Base-by-base conservation (phyloP, 2,113 vertebrate species). In the Benitochromis conjunctus region DNA sequence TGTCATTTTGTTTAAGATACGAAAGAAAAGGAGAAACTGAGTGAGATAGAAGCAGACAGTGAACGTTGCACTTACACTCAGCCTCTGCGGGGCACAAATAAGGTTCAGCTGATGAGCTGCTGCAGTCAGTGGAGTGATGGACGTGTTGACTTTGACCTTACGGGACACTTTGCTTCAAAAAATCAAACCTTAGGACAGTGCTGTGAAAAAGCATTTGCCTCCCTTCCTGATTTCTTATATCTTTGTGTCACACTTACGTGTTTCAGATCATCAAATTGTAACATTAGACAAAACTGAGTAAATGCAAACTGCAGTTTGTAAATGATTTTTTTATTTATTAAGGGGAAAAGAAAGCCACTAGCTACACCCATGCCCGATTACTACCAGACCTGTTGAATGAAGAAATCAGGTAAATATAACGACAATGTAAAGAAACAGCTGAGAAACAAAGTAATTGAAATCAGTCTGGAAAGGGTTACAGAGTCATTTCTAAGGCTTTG, bases 1-100 rank as follows among this genome's bases (percentile, higher is more conserved):
- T 56, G 41, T 78, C 29, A 91, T 92, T 93, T 85, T 29, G 64
- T 85, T 79, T 36, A 81, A 86, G 38, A 85, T 83, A 57, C 5
- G 66, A 79, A 80, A 57, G 69, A 64, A 84, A 53, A 36, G 48
- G 76, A 86, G 55, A 57, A 76, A 85, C 69, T 18, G 76, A 84
- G 48, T 3, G 48, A 46, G 29, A 81, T 48, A 43, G 58, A 87
- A 60, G 64, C 26, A 60, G 84, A 80, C 82, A 64, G 53, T 4
- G 55, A 79, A 74, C 24, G 77, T 66, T 79, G 46, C 38, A 1
- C 21, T 83, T 34, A 34, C 21, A 41, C 48, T 83, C 24, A 18
- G 41, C 48, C 1, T 81, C 81, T 11, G 55, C 41, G 10, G 87
- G 83, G 79, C 43, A 71, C 60, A 34, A 85, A 89, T 81, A 77